Conservation (phyloP, 2,113 vertebrate genomes). For the Lophura nycthemera region DNA sequence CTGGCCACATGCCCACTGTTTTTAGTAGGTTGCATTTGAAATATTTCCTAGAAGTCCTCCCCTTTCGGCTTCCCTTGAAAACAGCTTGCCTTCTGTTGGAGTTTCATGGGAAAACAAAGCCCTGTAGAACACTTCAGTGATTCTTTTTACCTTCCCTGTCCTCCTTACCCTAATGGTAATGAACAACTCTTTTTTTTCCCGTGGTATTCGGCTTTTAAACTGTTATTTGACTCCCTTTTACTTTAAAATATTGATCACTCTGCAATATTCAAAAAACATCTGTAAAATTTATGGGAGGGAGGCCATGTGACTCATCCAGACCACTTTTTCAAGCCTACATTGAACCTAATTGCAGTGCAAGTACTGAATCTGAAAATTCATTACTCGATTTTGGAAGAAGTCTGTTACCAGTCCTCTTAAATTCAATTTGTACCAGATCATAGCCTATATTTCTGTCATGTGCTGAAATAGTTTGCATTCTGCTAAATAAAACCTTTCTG, state of each 20-base stretch:
- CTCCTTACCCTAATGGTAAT: neutral
- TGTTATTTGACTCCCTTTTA: neutral
- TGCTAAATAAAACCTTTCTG: neutral
- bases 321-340: neutral
- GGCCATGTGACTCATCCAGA: neutral
- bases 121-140: neutral
- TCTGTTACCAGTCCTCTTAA: no score
- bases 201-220: neutral
- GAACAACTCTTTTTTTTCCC: neutral
- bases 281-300: neutral
- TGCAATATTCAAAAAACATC: neutral
- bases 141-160: neutral
- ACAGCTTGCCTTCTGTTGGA: neutral
- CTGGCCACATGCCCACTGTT: constrained; percentile 3
- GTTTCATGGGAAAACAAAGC: neutral
- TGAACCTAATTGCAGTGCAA: neutral
- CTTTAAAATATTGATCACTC: neutral
- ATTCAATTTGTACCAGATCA: neutral
- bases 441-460: neutral
- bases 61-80: neutral
- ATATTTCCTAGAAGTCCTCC: constrained; percentile 34
- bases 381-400: neutral
- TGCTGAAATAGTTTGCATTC: neutral
- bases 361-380: neutral
- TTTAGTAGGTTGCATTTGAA: constrained; percentile 1